A percentile compares a stretch with the other conserved stretches of the same genome.
Conservation (phyloP, 2,888 invertebrate genomes). For the Biston stratarius region DNA sequence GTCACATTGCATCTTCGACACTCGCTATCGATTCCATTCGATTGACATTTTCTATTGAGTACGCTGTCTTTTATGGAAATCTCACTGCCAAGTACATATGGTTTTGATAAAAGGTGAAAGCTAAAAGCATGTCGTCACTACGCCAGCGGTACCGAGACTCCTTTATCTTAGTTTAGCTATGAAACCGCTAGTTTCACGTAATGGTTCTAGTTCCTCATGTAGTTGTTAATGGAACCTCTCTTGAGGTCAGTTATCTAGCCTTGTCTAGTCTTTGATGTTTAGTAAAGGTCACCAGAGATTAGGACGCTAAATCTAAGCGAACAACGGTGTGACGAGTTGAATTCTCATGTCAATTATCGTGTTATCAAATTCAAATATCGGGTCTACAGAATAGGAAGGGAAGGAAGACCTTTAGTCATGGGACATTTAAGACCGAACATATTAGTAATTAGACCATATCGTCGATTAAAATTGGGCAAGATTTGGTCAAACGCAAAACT, state of each 20-base stretch:
- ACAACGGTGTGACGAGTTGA: too few species aligned
- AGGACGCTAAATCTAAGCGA: too few species aligned
- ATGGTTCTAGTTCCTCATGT: conserved; percentile 13
- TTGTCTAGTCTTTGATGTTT: conserved; percentile 4
- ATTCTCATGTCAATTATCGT: too few species aligned
- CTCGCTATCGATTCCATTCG: conserved; percentile 44
- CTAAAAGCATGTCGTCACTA: background rate
- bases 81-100: background rate
- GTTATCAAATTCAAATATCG: too few species aligned
- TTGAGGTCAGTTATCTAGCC: conserved; percentile 11
- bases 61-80: conserved; percentile 35
- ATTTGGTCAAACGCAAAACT: too few species aligned
- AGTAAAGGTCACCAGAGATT: background rate
- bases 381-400: too few species aligned
- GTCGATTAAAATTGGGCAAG: too few species aligned
- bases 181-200: conserved; percentile 12
- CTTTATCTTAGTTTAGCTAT: conserved; percentile 9
- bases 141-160: background rate
- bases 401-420: too few species aligned
- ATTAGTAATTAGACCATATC: too few species aligned
- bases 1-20: conserved; percentile 38
- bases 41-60: conserved; percentile 43
- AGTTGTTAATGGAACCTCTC: conserved; percentile 16
- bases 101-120: background rate
- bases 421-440: too few species aligned